Conservation (phyloP, 1,140 invertebrate species). For the Drosophila grimshawi region DNA sequence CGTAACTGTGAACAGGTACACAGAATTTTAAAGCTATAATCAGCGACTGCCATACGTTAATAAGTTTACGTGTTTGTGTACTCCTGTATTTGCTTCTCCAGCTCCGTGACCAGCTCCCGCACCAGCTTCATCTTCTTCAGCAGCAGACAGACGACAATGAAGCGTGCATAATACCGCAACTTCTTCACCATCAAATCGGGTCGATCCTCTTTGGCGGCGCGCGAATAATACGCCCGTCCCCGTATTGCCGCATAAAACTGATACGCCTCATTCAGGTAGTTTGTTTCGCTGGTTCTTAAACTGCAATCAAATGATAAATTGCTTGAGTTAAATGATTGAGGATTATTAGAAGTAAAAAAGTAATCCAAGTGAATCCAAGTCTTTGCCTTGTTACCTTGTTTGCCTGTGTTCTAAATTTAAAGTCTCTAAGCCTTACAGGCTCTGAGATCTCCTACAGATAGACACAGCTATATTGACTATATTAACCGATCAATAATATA, state of each 20-base stretch:
- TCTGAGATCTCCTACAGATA: background rate
- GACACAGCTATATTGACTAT: no score
- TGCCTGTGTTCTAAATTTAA: no score
- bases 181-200: slow-evolving; percentile 99
- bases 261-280: slow-evolving; percentile 97
- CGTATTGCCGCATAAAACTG: slow-evolving; percentile 98
- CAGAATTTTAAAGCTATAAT: slow-evolving; percentile 19
- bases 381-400: no score
- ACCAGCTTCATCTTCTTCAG: slow-evolving; percentile 98
- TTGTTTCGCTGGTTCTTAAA: slow-evolving; percentile 97
- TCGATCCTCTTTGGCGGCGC: slow-evolving; percentile 96
- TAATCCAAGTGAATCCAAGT: no score
- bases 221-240: slow-evolving; percentile 96
- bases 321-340: no score
- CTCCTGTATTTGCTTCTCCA: slow-evolving; percentile 96
- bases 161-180: slow-evolving; percentile 97
- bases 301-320: slow-evolving; percentile 84
- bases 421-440: no score
- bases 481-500: no score
- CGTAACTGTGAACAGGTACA: slow-evolving; percentile 86
- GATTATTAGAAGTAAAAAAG: no score
- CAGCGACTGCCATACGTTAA: slow-evolving; percentile 18
- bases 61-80: slow-evolving; percentile 91
- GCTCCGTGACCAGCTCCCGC: slow-evolving; percentile 94
- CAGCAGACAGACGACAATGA: slow-evolving; percentile 97